Percentiles rank a stretch among this genome's conserved stretches.
phyloP scores from a whole-genome alignment of 1,140 invertebrate species.

The Drosophila lacteicornis region DNA sequence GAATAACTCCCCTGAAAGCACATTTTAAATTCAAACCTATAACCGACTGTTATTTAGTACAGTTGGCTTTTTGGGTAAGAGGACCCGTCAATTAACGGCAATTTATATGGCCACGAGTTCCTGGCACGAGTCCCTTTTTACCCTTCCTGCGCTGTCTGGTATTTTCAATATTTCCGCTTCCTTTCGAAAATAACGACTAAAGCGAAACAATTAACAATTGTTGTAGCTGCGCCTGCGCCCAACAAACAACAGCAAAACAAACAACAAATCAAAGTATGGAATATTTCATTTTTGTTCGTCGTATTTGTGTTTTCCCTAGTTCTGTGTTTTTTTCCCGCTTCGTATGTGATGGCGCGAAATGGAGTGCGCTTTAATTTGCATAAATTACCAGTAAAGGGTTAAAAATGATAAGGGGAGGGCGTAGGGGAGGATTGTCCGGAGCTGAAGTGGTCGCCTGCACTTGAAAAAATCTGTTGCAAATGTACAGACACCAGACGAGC shows the following conservation, averaged over 20 bases:
- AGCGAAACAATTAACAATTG: conserved; percentile 79
- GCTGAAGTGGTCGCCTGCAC: conserved; percentile 69
- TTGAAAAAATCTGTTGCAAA: conserved; percentile 70
- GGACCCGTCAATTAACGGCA: conserved; percentile 75
- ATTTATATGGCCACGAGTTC: conserved; percentile 68
- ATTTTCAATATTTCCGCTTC: conserved; percentile 46
- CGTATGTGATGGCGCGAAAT: conserved; percentile 73
- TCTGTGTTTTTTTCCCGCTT: conserved; percentile 8
- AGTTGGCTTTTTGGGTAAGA: conserved; percentile 30
- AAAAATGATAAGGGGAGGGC: conserved; percentile 38
- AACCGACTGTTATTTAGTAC: conserved; percentile 3
- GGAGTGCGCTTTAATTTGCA: conserved; percentile 82
- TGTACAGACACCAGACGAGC: conserved; percentile 67
- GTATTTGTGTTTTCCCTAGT: conserved; percentile 32
- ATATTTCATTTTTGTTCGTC: conserved; percentile 34
- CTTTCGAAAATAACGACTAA: conserved; percentile 52
- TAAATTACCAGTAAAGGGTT: conserved; percentile 72
- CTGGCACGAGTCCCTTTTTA: conserved; percentile 41
- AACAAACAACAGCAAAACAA: conserved; percentile 74
- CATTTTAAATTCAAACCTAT: neutral
- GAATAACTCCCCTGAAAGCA: neutral
- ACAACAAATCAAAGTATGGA: conserved; percentile 61
- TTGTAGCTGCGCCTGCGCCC: conserved; percentile 73
- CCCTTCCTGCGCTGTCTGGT: conserved; percentile 22
- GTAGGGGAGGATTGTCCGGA: conserved; percentile 44